Conservation (phyloP, 1,140 invertebrate species). For the Drosophila parabipectinata region DNA sequence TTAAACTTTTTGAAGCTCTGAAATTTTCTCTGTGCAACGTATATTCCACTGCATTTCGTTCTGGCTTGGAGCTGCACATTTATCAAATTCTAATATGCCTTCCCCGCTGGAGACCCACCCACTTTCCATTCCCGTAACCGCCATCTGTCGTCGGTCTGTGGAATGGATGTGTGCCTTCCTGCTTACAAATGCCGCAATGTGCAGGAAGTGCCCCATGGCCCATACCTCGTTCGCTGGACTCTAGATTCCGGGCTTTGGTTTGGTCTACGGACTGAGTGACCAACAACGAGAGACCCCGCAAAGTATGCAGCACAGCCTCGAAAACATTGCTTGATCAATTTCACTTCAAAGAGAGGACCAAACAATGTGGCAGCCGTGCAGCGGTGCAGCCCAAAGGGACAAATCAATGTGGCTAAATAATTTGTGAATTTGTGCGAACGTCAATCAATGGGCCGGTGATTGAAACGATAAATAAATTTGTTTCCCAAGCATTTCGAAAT, state of each 20-base stretch:
- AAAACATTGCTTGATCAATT: conserved; percentile 39
- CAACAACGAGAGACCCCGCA: conserved; percentile 15
- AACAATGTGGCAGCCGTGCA: conserved; percentile 27
- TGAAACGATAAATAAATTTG: conserved; percentile 48
- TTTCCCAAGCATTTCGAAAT: conserved; percentile 25
- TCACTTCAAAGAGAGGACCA: conserved; percentile 11
- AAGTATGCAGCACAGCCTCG: conserved; percentile 26
- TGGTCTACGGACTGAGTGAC: background rate
- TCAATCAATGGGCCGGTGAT: conserved; percentile 22
- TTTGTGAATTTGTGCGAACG: conserved; percentile 1
- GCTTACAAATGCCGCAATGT: conserved; percentile 43
- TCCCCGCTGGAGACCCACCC: background rate
- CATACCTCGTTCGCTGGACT: background rate
- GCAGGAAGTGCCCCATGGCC: conserved; percentile 1
- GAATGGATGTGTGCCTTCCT: conserved; percentile 46
- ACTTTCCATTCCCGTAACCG: conserved; percentile 24
- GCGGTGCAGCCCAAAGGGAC: conserved; percentile 23
- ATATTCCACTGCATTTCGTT: conserved; percentile 18
- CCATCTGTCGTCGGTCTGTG: conserved; percentile 42
- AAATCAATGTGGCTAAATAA: conserved; percentile 44
- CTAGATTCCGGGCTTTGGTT: conserved; percentile 2
- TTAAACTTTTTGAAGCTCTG: background rate
- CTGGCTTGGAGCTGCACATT: conserved; percentile 44
- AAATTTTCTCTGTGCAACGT: conserved; percentile 19
- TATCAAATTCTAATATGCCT: conserved; percentile 60